phyloP scores from a whole-genome alignment of 2,797 vertebrate species.

The Artibeus lituratus region DNA sequence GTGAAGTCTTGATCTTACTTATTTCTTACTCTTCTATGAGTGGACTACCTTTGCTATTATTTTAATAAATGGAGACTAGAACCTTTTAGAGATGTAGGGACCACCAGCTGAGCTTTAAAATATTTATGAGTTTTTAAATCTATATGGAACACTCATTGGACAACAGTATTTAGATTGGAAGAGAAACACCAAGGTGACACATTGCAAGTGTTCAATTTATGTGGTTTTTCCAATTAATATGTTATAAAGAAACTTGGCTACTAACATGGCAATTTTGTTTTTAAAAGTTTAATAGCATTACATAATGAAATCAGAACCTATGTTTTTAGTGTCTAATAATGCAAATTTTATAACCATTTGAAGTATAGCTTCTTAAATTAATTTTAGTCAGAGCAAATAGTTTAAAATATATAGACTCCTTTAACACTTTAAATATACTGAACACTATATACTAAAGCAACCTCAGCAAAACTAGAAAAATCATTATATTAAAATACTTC shows the following conservation, averaged over 20 bases:
- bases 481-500: constrained; percentile 5
- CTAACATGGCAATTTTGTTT: constrained; percentile 23
- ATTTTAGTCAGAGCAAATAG: constrained; percentile 26
- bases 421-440: constrained; percentile 33
- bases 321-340: constrained; percentile 34
- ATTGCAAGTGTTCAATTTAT: constrained; percentile 23
- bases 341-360: constrained; percentile 29
- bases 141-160: background rate
- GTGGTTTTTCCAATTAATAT: constrained; percentile 45
- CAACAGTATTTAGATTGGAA: background rate
- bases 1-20: background rate
- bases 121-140: constrained; percentile 28
- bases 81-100: background rate
- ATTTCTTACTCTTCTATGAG: background rate
- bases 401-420: constrained; percentile 43
- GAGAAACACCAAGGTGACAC: background rate
- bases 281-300: constrained; percentile 54
- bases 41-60: background rate
- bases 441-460: background rate
- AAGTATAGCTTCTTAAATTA: constrained; percentile 29
- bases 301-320: constrained; percentile 37
- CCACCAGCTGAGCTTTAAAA: constrained; percentile 27
- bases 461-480: background rate
- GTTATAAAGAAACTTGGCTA: constrained; percentile 49
- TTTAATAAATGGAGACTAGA: background rate